Evolutionary conservation across 2,888 invertebrate genomes (phyloP).

Genomic region (Salpingus planirostris): DNA sequence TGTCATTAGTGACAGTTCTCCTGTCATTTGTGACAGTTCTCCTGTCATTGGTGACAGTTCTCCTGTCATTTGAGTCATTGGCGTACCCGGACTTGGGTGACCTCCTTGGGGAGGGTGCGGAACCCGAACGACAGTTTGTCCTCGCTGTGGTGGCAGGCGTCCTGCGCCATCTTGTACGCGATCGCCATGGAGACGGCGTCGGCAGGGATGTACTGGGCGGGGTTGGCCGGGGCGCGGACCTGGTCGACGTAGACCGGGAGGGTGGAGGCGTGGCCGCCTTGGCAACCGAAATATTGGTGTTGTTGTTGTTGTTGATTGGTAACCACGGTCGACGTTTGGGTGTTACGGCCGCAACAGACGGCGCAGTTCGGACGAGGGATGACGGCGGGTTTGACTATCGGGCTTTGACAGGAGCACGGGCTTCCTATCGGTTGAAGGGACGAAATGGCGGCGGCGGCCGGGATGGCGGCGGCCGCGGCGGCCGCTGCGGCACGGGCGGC

Average conservation of each 20-base stretch:
- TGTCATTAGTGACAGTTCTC: too few relatives aligned
- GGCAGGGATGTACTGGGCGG: constrained; percentile 29
- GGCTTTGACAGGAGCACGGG: constrained; percentile 29
- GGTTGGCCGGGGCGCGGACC: constrained; percentile 3
- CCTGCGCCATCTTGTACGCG: constrained; percentile 39
- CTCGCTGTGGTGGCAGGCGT: constrained; percentile 40
- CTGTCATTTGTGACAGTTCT: too few relatives aligned
- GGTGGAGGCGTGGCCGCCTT: constrained; percentile 1
- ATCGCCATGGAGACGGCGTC: constrained; percentile 45
- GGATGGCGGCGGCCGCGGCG: constrained; percentile 11
- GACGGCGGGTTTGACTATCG: constrained; percentile 34
- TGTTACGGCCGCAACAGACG: constrained; percentile 11
- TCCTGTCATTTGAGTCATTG: too few relatives aligned
- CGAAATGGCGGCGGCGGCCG: constrained; percentile 3
- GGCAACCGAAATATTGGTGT: background rate
- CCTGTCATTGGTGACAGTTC: too few relatives aligned
- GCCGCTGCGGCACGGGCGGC: constrained; percentile 7
- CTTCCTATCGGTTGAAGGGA: constrained; percentile 27
- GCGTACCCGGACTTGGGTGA: constrained; percentile 20
- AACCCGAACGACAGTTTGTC: constrained; percentile 47
- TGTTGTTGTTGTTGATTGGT: constrained; percentile 3
- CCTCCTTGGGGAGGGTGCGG: constrained; percentile 42
- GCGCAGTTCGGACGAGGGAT: constrained; percentile 31
- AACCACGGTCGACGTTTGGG: background rate
- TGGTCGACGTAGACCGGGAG: constrained; percentile 2